These are phyloP conservation scores for Callipepla squamata DNA, from an alignment of 2,113 vertebrate species.

Conservation along the genomic window DNA sequence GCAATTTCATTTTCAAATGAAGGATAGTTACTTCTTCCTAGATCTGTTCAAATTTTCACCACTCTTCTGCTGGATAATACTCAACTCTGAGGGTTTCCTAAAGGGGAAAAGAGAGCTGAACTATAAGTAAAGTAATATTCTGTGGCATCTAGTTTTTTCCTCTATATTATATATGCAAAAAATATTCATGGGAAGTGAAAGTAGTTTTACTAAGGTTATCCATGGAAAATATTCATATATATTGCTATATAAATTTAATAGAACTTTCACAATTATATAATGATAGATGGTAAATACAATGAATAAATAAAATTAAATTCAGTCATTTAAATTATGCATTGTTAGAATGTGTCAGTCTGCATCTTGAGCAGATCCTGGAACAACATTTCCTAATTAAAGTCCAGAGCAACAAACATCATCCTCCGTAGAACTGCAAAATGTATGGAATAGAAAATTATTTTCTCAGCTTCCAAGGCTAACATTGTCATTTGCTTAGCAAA, in stretches of 20 bases:
- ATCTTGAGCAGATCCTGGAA: background rate
- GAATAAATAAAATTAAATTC: background rate
- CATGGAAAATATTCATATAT: background rate
- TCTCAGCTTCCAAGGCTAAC: constrained; percentile 8
- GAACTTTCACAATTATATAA: background rate
- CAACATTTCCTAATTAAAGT: background rate
- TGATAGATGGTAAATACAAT: background rate
- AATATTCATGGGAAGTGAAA: background rate
- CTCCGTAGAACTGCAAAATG: background rate
- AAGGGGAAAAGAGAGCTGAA: background rate
- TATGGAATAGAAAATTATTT: constrained; percentile 38
- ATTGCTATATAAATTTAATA: background rate
- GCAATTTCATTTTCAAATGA: background rate
- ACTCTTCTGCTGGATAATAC: background rate
- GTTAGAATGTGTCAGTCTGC: background rate
- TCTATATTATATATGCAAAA: background rate
- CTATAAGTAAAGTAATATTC: background rate
- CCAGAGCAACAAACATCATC: background rate
- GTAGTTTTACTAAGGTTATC: background rate
- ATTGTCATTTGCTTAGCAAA: constrained; percentile 49
- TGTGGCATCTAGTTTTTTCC: background rate
- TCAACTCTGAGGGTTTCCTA: background rate
- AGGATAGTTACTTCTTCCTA: background rate
- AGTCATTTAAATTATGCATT: constrained; percentile 18
- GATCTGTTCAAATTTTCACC: background rate